A percentile compares a stretch with the other conserved stretches of the same genome.
Conservation (phyloP, 2,888 invertebrate genomes). For the Lampropteryx suffumata region DNA sequence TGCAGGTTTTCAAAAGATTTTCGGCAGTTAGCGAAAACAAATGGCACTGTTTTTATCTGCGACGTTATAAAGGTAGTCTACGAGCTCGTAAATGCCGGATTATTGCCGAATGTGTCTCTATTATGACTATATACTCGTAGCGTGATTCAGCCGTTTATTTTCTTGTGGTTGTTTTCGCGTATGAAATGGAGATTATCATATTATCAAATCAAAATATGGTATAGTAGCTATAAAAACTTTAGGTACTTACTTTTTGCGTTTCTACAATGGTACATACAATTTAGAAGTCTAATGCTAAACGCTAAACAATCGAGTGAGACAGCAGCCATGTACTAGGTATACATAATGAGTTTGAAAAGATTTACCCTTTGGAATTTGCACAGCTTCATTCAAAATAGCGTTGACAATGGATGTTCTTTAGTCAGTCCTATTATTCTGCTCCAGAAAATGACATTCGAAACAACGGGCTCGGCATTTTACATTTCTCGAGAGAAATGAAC, state of each 20-base stretch:
- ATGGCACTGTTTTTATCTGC: conserved; percentile 34
- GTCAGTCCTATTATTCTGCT: conserved; percentile 16
- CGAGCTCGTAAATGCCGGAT: conserved; percentile 33
- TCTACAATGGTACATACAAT: too few relatives aligned
- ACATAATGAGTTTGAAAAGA: too few relatives aligned
- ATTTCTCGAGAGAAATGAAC: conserved; percentile 26
- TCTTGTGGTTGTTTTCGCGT: conserved; percentile 18
- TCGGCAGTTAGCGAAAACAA: conserved; percentile 33
- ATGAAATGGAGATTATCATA: conserved; percentile 12
- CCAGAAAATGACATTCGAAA: conserved; percentile 22
- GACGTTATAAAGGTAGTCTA: conserved; percentile 35
- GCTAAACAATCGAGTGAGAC: too few relatives aligned
- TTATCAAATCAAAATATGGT: too few relatives aligned
- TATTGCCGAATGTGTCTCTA: conserved; percentile 30
- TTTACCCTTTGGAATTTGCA: background rate
- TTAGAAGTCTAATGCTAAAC: too few relatives aligned
- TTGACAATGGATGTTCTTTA: conserved; percentile 15
- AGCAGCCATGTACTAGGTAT: too few relatives aligned
- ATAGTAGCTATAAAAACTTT: too few relatives aligned
- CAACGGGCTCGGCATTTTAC: conserved; percentile 17
- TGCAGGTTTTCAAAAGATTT: conserved; percentile 35
- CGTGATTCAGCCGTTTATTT: conserved; percentile 21
- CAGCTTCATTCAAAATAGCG: background rate
- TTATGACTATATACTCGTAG: conserved; percentile 29
- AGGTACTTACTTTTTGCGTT: too few relatives aligned